phyloP scores from a whole-genome alignment of 2,797 vertebrate species.

The Australoheros facetus region DNA sequence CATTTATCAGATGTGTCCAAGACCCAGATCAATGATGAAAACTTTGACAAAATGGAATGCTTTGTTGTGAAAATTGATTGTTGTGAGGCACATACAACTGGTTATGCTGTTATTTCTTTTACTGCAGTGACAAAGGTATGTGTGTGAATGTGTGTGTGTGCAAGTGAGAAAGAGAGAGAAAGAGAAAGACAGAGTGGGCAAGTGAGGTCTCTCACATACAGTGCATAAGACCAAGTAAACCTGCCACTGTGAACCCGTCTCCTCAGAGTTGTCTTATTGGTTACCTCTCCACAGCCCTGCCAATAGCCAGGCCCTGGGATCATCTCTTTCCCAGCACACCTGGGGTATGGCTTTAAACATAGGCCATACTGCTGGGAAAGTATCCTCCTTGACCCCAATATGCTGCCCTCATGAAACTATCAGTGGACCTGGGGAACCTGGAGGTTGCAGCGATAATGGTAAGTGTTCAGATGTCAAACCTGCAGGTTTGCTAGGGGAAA shows the following conservation, averaged over 20 bases:
- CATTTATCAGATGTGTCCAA: slow-evolving; percentile 54
- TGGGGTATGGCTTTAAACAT: slow-evolving; percentile 13
- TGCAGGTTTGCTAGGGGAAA: slow-evolving; percentile 35
- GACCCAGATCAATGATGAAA: slow-evolving; percentile 51
- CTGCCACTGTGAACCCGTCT: slow-evolving; percentile 55
- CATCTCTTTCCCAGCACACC: slow-evolving; percentile 24
- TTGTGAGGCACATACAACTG: slow-evolving; percentile 15
- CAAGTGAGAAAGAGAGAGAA: not conserved
- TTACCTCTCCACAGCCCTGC: slow-evolving; percentile 42
- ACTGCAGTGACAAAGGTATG: slow-evolving; percentile 11
- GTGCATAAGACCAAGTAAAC: slow-evolving; percentile 48
- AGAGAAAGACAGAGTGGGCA: not conserved
- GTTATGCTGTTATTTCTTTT: slow-evolving; percentile 30
- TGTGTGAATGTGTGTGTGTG: not conserved
- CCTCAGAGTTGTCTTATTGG: slow-evolving; percentile 32
- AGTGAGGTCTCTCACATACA: not conserved
- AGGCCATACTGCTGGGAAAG: slow-evolving; percentile 14
- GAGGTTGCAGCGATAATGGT: slow-evolving; percentile 37
- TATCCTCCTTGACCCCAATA: slow-evolving; percentile 59
- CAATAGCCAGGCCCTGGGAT: slow-evolving; percentile 30
- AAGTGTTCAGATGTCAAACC: slow-evolving; percentile 41
- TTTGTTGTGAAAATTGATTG: slow-evolving; percentile 54
- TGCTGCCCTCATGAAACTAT: slow-evolving; percentile 44
- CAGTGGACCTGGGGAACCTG: slow-evolving; percentile 26
- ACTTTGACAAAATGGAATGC: slow-evolving; percentile 59